Conservation (phyloP, 2,888 invertebrate species). For the Zaprionus obscuricornis region DNA sequence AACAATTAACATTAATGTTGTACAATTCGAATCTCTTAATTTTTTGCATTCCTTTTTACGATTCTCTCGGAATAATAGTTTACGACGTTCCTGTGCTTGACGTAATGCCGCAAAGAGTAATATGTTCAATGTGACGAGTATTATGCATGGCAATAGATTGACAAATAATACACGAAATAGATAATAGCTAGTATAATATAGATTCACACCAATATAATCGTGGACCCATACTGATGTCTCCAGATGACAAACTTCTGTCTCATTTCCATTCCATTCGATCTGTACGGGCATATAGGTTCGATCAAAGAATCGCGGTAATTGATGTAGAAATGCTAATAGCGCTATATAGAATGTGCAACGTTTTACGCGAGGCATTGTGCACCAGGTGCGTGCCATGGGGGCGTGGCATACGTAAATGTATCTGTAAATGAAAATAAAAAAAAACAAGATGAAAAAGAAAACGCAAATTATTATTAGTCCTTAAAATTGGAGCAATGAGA, state of each 20-base stretch:
- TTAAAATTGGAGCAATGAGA: too few relatives aligned
- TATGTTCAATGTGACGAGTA: conserved; percentile 94
- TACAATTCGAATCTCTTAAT: conserved; percentile 90
- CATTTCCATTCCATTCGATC: conserved; percentile 88
- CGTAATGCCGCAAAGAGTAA: conserved; percentile 93
- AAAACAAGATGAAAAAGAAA: neutral
- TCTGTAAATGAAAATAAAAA: conserved; percentile 52
- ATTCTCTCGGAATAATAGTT: conserved; percentile 90
- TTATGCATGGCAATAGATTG: conserved; percentile 94
- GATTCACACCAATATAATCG: conserved; percentile 87
- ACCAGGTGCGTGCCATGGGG: conserved; percentile 92
- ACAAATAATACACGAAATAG: conserved; percentile 95
- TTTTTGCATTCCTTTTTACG: conserved; percentile 91
- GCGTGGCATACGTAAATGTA: conserved; percentile 98
- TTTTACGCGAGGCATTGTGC: conserved; percentile 88
- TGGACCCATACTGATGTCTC: conserved; percentile 89
- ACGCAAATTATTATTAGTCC: neutral
- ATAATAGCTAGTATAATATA: conserved; percentile 92
- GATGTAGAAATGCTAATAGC: conserved; percentile 91
- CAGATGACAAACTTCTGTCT: conserved; percentile 88
- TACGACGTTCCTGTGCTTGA: conserved; percentile 91
- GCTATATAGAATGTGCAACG: conserved; percentile 92
- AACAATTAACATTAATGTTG: conserved; percentile 93
- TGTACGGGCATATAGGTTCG: conserved; percentile 86
- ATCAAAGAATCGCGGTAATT: conserved; percentile 93